These are phyloP conservation scores for Odontamblyopus rebecca DNA, from an alignment of 2,797 vertebrate genomes.

Conservation along the genomic window DNA sequence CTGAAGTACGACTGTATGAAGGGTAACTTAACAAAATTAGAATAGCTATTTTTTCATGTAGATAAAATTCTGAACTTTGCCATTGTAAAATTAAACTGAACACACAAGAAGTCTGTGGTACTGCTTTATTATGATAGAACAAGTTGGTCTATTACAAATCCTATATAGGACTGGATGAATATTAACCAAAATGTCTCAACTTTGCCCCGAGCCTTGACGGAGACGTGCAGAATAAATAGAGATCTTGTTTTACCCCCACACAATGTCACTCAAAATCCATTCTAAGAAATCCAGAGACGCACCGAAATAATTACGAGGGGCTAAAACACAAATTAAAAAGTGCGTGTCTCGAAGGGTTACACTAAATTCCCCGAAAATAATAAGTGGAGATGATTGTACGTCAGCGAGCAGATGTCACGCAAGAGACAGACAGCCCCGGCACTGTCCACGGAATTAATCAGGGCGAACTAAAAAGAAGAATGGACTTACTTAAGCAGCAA, in stretches of 20 bases:
- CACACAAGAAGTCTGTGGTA: background rate
- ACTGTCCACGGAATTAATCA: background rate
- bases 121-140: background rate
- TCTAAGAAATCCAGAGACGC: slow-evolving; percentile 3
- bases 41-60: background rate
- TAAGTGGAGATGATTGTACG: slow-evolving; percentile 10
- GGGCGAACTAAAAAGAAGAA: background rate
- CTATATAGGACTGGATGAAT: background rate
- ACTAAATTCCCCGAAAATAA: slow-evolving; percentile 4
- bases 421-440: background rate
- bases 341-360: slow-evolving; percentile 3
- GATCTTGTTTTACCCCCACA: slow-evolving; percentile 4
- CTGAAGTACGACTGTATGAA: too few relatives aligned
- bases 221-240: background rate
- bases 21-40: too few relatives aligned
- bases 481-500: background rate
- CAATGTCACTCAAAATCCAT: slow-evolving; percentile 4
- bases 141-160: background rate
- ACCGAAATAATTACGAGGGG: background rate
- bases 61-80: too few relatives aligned
- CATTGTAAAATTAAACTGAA: background rate
- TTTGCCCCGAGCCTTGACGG: slow-evolving; percentile 4
- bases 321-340: slow-evolving; percentile 7
- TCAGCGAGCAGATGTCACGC: slow-evolving; percentile 6
- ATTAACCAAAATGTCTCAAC: background rate